Base-by-base conservation (phyloP, 2,113 vertebrate species). In the Pogona vitticeps region DNA sequence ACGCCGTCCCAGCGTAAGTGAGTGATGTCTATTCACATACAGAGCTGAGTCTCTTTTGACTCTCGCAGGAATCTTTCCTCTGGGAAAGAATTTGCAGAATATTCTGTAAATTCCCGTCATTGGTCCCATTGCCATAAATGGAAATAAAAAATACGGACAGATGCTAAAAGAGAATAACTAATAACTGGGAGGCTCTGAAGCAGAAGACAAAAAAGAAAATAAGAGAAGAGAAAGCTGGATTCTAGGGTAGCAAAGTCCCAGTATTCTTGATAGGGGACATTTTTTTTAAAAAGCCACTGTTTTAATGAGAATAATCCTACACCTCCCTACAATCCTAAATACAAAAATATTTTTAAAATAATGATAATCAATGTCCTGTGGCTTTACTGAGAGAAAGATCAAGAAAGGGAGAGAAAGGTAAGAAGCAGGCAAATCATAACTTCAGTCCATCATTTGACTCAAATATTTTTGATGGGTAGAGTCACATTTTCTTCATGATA, bases 11-110 rank as follows among this genome's bases (percentile, higher is more conserved):
- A 46, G 65, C 89, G 86, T 72, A 46, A 91, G 88, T 86, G 91
- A 94, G 90, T 91, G 90, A 91, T 81, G 83, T 75, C 86, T 90
- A 56, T 82, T 92, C 92, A 86, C 85, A 92, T 86, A 91, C 94
- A 92, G 92, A 52, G 46, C 46, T 52, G 46, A 94, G 77, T 87
- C 90, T 91, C 91, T 90, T 93, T 91, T 2, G 70, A 94, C 89
- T 92, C 90, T 93, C 67, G 94, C 91, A 92, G 94, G 89, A 87
- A 91, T 83, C 82, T 38, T 56, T 82, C 65, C 70, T 82, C 79
- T 75, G 26, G 38, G 38, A 79, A 73, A 81, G 23, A 58, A 46
- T 86, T 86, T 86, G 26, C n/a, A 75, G 15, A 52, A 63, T 46
- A 82, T n/a, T 65, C 33, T 52, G n/a, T 46, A 75, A 46, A 80